phyloP scores from a whole-genome alignment of 2,113 vertebrate genomes.

The Heloderma charlesbogerti region DNA sequence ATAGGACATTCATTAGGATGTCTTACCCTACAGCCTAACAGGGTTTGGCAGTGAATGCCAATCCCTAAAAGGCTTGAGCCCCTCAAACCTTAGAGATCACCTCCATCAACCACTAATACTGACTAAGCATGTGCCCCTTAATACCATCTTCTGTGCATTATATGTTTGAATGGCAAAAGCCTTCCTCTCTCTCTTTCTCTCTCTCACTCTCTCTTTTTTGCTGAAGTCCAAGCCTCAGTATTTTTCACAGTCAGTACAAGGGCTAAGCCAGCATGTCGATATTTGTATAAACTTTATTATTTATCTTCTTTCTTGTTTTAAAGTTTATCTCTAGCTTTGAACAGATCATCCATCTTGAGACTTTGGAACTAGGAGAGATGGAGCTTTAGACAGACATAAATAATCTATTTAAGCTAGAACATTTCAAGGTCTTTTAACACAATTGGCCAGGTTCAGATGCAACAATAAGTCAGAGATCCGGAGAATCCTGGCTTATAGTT shows the following conservation, averaged over 20 bases:
- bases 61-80: neutral
- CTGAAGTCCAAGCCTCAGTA: neutral
- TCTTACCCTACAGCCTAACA: neutral
- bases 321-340: neutral
- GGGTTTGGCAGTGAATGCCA: neutral
- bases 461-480: no score
- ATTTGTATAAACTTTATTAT: neutral
- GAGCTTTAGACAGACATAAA: neutral
- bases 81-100: neutral
- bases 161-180: no score
- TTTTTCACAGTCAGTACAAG: neutral
- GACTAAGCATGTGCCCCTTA: neutral
- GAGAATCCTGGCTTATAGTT: no score
- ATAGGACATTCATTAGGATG: neutral
- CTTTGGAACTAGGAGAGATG: no score
- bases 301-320: neutral
- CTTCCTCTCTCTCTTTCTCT: neutral
- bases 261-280: neutral
- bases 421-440: neutral
- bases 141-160: neutral
- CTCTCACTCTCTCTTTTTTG: neutral
- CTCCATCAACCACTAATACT: neutral
- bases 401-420: neutral
- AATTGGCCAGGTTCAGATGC: neutral
- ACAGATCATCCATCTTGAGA: neutral